Conservation (phyloP, 2,888 invertebrate species). For the Microchrysa polita region DNA sequence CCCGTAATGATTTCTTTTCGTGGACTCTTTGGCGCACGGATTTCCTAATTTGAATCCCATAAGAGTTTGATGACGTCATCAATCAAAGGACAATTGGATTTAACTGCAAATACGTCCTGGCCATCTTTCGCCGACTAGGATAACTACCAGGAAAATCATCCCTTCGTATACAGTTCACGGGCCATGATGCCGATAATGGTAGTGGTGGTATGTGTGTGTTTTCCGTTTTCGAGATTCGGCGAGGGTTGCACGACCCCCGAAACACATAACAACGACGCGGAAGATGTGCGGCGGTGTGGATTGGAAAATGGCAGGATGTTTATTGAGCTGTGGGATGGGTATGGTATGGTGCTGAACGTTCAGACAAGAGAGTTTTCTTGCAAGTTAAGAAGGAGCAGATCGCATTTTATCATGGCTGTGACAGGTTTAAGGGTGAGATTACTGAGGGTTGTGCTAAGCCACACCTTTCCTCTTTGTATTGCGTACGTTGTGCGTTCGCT, state of each 20-base stretch:
- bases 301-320: slow-evolving; percentile 33
- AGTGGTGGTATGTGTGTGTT: slow-evolving; percentile 24
- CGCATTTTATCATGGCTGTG: slow-evolving; percentile 47
- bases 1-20: too few relatives aligned
- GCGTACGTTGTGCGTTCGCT: slow-evolving; percentile 24
- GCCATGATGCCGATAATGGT: too few relatives aligned
- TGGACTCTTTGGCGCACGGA: too few relatives aligned
- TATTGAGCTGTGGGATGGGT: slow-evolving; percentile 15
- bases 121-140: slow-evolving; percentile 47
- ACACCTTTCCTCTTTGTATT: slow-evolving; percentile 48
- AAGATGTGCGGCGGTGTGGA: neutral
- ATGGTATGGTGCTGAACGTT: too few relatives aligned
- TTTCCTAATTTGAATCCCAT: neutral
- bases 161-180: slow-evolving; percentile 30
- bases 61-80: slow-evolving; percentile 46
- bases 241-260: neutral
- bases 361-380: slow-evolving; percentile 3
- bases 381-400: slow-evolving; percentile 27
- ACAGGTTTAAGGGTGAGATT: slow-evolving; percentile 45
- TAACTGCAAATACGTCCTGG: slow-evolving; percentile 14
- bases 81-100: slow-evolving; percentile 41
- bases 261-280: neutral
- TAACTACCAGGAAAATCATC: slow-evolving; percentile 30
- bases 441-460: slow-evolving; percentile 49
- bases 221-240: slow-evolving; percentile 3